These are phyloP conservation scores for Porites lobata DNA, from an alignment of 92 coral and sea anemone genomes.

Conservation along the genomic window DNA sequence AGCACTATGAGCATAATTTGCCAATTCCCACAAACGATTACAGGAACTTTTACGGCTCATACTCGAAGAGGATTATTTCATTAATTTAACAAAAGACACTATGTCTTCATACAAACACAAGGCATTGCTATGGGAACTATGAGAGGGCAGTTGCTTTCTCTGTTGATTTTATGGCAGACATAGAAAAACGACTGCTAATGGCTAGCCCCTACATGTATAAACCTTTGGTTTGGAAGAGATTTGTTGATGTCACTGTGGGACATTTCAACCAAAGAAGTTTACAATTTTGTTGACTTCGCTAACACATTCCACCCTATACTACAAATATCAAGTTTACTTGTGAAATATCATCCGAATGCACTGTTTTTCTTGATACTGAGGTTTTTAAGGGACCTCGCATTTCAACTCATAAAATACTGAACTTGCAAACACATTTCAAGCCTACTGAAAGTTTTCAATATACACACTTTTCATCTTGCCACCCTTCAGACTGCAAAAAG, in stretches of 20 bases:
- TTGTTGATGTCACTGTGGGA: conserved; percentile 11
- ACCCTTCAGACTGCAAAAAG: too few relatives aligned
- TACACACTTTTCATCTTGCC: too few relatives aligned
- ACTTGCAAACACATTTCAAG: conserved; percentile 1
- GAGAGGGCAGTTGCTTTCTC: neutral
- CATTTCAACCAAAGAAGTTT: neutral
- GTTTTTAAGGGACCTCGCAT: conserved; percentile 13
- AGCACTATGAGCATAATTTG: neutral
- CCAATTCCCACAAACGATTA: neutral
- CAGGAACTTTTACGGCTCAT: neutral
- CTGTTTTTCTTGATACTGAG: neutral
- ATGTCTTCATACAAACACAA: neutral
- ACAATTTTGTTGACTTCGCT: conserved; percentile 1
- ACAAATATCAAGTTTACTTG: neutral
- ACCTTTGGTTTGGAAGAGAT: neutral
- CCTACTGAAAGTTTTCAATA: neutral
- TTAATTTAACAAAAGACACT: neutral
- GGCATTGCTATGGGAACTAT: conserved; percentile 28
- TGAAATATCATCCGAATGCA: neutral
- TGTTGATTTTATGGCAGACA: neutral
- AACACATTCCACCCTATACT: neutral
- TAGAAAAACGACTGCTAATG: neutral
- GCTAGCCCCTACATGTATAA: neutral
- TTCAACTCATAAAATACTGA: neutral
- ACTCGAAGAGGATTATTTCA: neutral